Evolutionary conservation across 2,113 vertebrate species (phyloP).

Genomic region (Hypanus sabinus): DNA sequence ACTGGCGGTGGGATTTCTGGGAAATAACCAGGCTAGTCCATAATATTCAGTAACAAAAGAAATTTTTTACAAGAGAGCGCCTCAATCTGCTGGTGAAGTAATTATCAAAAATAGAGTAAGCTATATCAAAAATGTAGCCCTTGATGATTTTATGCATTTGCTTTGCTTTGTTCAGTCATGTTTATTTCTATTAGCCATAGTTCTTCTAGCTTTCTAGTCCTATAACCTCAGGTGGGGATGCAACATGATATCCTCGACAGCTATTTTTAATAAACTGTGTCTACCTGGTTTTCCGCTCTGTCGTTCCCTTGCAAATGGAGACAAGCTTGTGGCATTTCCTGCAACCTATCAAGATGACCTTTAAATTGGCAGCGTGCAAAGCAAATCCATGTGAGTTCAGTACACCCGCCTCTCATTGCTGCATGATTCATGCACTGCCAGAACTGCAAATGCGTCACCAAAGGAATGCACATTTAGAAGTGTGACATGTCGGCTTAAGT

Average conservation of each 20-base stretch:
- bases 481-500: neutral
- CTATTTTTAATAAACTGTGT: slow-evolving; percentile 33
- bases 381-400: slow-evolving; percentile 19
- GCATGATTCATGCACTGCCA: neutral
- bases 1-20: neutral
- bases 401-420: neutral
- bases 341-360: slow-evolving; percentile 24
- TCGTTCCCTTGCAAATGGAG: slow-evolving; percentile 31
- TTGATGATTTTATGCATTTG: neutral
- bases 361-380: slow-evolving; percentile 31
- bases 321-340: slow-evolving; percentile 26
- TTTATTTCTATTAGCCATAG: slow-evolving; percentile 22
- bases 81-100: neutral
- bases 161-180: neutral
- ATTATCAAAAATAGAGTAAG: neutral
- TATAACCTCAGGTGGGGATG: slow-evolving; percentile 22
- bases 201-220: neutral
- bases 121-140: neutral
- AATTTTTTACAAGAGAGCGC: neutral
- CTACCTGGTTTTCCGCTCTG: slow-evolving; percentile 33
- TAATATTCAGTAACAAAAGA: neutral
- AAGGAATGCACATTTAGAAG: slow-evolving; percentile 1
- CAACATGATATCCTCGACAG: neutral
- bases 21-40: neutral
- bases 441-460: neutral